Conservation (phyloP, 2,113 vertebrate genomes). For the Clarias batrachus region DNA sequence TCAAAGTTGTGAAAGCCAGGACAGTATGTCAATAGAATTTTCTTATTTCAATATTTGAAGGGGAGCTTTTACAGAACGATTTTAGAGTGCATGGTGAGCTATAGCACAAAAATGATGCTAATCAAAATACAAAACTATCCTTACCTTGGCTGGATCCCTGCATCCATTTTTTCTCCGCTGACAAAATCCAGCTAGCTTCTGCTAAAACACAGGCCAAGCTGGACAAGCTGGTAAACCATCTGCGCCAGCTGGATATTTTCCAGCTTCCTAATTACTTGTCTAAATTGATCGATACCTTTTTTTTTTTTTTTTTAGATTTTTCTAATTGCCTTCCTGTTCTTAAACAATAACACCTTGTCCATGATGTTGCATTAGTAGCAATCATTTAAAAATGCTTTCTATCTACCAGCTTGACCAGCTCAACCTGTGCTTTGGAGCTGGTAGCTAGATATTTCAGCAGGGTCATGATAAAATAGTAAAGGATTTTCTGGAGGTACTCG, state of each 20-base stretch:
- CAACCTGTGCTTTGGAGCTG: not conserved
- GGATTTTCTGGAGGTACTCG: not conserved
- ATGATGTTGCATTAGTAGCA: slow-evolving; percentile 3
- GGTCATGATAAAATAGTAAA: not conserved
- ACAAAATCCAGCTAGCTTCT: not conserved
- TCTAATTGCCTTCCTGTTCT: not conserved
- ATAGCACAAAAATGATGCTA: not conserved
- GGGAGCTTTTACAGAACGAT: not conserved
- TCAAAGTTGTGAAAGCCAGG: not conserved
- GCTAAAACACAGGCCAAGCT: slow-evolving; percentile 1
- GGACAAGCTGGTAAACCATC: not conserved
- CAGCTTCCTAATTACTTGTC: not conserved
- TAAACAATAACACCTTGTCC: not conserved
- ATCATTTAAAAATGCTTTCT: not conserved
- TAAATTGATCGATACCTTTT: not conserved
- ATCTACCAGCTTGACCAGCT: not conserved
- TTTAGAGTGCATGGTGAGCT: not conserved
- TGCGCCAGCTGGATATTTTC: slow-evolving; percentile 5
- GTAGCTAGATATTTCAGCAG: not conserved
- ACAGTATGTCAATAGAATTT: not conserved
- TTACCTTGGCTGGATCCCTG: not conserved
- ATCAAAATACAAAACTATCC: not conserved
- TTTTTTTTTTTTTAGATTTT: not conserved
- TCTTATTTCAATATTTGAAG: not conserved
- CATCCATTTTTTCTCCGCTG: not conserved